Conservation (phyloP, 1,140 invertebrate genomes). For the Cotesia vestalis region DNA sequence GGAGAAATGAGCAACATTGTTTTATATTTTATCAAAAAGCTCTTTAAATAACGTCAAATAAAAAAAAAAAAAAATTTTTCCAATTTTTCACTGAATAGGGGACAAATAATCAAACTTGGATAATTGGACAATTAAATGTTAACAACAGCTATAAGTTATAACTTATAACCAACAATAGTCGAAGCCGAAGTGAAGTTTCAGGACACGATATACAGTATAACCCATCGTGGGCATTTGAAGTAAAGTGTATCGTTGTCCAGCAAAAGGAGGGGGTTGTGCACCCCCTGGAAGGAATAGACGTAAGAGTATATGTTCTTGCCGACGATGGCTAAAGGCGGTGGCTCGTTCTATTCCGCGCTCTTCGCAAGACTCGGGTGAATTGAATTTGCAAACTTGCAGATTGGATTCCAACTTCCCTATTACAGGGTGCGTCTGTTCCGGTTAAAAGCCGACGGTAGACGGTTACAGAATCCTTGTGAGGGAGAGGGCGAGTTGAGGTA, state of each 20-base stretch:
- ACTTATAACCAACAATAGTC: no score
- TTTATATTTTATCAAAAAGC: no score
- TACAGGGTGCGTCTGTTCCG: constrained; percentile 68
- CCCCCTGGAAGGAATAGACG: not conserved
- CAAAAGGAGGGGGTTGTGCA: constrained; percentile 10
- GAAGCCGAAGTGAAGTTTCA: no score
- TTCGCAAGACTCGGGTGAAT: constrained; percentile 56
- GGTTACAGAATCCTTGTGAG: constrained; percentile 18
- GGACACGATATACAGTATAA: no score
- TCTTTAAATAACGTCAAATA: no score
- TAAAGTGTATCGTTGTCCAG: constrained; percentile 10
- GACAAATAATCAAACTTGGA: no score
- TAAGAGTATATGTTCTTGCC: constrained; percentile 25
- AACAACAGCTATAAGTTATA: no score
- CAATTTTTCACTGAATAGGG: no score
- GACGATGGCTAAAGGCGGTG: constrained; percentile 31
- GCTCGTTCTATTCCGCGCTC: constrained; percentile 30
- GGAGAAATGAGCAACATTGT: no score
- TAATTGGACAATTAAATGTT: no score
- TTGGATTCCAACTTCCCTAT: constrained; percentile 69
- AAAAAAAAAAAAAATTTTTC: no score
- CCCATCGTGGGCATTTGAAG: no score
- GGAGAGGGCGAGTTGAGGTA: not conserved
- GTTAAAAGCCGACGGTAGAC: constrained; percentile 59
- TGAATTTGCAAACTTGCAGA: constrained; percentile 69